Evolutionary conservation across 2,888 invertebrate genomes (phyloP).

Genomic region (Cheilosia urbana): DNA sequence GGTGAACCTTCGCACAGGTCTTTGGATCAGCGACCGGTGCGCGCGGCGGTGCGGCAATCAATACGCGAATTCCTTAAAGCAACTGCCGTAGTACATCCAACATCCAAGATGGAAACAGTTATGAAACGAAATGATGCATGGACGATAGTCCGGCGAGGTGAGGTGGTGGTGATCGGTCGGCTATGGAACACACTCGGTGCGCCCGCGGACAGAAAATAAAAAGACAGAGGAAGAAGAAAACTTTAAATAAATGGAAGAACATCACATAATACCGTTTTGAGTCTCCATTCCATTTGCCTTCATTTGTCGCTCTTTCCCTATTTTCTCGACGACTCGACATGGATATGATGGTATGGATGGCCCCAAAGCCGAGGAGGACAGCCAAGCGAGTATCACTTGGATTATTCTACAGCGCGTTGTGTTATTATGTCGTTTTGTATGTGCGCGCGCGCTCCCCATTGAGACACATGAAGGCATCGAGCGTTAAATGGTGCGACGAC

Average conservation of each 20-base stretch:
- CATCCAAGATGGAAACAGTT: conserved; percentile 71
- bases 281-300: conserved; percentile 74
- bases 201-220: conserved; percentile 17
- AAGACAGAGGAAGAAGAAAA: conserved; percentile 33
- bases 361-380: conserved; percentile 25
- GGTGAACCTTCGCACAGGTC: conserved; percentile 64
- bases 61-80: conserved; percentile 64
- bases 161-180: conserved; percentile 8
- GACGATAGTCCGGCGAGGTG: conserved; percentile 24
- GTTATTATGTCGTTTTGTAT: conserved; percentile 42
- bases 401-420: conserved; percentile 44
- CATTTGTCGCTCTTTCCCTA: conserved; percentile 71
- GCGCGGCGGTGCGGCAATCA: conserved; percentile 14
- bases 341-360: not conserved
- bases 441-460: conserved; percentile 45
- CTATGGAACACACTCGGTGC: conserved; percentile 13
- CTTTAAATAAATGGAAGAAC: conserved; percentile 71
- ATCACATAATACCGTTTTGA: conserved; percentile 75
- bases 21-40: not conserved
- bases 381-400: conserved; percentile 17
- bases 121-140: conserved; percentile 69
- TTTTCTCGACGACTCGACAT: conserved; percentile 47
- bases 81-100: not conserved
- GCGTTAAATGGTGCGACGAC: conserved; percentile 52
- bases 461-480: conserved; percentile 39